Percentiles rank a stretch among this genome's conserved stretches.
phyloP scores from a whole-genome alignment of 2,113 vertebrate species.

The Dicerorhinus sumatrensis region DNA sequence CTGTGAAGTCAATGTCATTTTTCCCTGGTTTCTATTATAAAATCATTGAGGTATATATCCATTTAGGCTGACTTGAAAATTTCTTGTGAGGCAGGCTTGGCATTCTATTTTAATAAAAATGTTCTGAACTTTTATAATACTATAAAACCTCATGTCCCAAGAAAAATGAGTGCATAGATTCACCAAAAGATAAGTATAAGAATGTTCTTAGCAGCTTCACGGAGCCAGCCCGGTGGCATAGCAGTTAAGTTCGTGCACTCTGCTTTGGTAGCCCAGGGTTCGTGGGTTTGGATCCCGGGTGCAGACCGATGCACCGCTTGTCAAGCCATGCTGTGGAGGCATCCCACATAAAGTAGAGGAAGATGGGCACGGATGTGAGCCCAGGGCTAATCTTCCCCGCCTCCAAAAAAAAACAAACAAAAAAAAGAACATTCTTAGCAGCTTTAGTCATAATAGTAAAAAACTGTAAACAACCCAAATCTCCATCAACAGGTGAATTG shows the following conservation, averaged over 20 bases:
- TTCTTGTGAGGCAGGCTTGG: neutral
- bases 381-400: too few relatives aligned
- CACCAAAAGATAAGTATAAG: conserved; percentile 29
- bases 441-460: conserved; percentile 9
- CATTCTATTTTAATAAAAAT: conserved; percentile 42
- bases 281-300: too few relatives aligned
- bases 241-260: too few relatives aligned
- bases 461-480: neutral
- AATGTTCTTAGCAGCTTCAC: neutral
- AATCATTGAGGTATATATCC: neutral
- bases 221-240: too few relatives aligned
- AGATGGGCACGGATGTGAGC: too few relatives aligned
- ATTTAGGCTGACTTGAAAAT: conserved; percentile 4
- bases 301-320: too few relatives aligned
- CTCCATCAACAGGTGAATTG: neutral
- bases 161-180: conserved; percentile 44
- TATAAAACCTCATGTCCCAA: conserved; percentile 9
- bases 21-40: neutral
- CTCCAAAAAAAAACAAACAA: too few relatives aligned
- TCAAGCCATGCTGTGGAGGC: too few relatives aligned
- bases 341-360: too few relatives aligned
- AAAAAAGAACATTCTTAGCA: neutral
- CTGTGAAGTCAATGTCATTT: neutral
- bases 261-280: too few relatives aligned
- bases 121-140: conserved; percentile 22